phyloP scores from a whole-genome alignment of 2,797 vertebrate genomes.

The Pyrrhura leucotis region DNA sequence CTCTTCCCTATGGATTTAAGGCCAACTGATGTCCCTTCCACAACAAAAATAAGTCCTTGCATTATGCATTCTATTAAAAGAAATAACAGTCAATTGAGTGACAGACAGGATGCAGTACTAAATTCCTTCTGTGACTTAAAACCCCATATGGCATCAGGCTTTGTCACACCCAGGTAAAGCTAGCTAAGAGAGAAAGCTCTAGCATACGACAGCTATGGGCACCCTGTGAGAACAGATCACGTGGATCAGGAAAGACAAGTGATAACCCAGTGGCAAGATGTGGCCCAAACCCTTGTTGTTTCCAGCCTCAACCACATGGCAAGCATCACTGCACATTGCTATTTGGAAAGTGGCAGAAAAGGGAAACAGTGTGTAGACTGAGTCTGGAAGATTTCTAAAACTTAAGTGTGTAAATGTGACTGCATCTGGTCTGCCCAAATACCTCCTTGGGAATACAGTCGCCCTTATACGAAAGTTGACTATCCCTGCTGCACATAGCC shows the following conservation, averaged over 20 bases:
- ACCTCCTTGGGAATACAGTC: slow-evolving; percentile 10
- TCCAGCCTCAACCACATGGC: background rate
- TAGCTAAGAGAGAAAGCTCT: background rate
- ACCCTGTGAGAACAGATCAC: background rate
- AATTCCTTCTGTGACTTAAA: background rate
- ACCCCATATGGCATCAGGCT: background rate
- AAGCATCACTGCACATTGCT: background rate
- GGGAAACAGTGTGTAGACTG: background rate
- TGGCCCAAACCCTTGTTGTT: background rate
- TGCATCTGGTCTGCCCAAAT: slow-evolving; percentile 16
- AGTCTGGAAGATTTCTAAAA: slow-evolving; percentile 25
- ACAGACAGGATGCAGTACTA: background rate
- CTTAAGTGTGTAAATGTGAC: background rate
- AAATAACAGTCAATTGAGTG: slow-evolving; percentile 10
- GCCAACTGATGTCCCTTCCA: background rate
- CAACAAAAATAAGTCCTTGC: background rate
- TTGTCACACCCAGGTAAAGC: background rate
- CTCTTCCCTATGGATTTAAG: background rate
- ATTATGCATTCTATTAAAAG: slow-evolving; percentile 1
- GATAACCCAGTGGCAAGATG: background rate
- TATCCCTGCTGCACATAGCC: background rate
- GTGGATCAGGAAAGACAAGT: background rate
- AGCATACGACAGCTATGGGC: background rate
- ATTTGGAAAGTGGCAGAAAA: background rate
- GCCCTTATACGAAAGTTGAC: background rate